Evolutionary conservation across 1,140 invertebrate genomes (phyloP), one percentile per base, ranked within the genome.

Genomic region (Trichoplusia ni): DNA sequence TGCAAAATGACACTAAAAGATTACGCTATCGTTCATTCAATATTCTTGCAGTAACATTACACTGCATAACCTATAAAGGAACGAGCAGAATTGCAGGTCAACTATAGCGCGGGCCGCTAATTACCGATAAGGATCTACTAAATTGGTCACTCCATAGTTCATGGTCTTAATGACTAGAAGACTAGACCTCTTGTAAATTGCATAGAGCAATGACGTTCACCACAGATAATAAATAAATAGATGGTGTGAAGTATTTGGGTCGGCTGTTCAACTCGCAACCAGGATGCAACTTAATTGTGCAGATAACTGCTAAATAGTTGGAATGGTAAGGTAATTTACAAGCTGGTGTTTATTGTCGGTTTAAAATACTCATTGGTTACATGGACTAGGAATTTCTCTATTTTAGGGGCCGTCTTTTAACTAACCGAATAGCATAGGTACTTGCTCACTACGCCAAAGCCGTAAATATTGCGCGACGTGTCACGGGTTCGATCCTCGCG

Each of bases 191-290:
- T 42, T 21, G 6, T 42, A 16, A 42, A 42, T 42, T 42, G 40
- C 40, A 42, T 42, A 42, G 38, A 40, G 5, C 23, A 38, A 49
- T 49, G 42, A 44, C 44, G 47, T 53, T 16, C n/a, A n/a, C n/a
- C n/a, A 23, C 35, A 53, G 14, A 42, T 42, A 31, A 42, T 46
- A 29, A 31, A 42, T 46, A 29, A 60, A 35, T 47, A 33, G 42
- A 62, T 51, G 31, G 40, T 27, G 53, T 40, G 46, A 60, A 63
- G 42, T 58, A 72, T 72, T 69, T 65, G 58, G 70, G 70, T 69
- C 66, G 62, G 49, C 35, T 64, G 31, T 67, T 64, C 61, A 64
- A 47, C 64, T 60, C 67, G n/a, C 44, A 44, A 61, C 31, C 60
- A 67, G 65, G 65, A 67, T 67, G 61, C 51, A 27, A 33, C 23